Evolutionary conservation across 2,113 vertebrate species (phyloP), one percentile per base, ranked within the genome.

Genomic region (Budorcas taxicolor): DNA sequence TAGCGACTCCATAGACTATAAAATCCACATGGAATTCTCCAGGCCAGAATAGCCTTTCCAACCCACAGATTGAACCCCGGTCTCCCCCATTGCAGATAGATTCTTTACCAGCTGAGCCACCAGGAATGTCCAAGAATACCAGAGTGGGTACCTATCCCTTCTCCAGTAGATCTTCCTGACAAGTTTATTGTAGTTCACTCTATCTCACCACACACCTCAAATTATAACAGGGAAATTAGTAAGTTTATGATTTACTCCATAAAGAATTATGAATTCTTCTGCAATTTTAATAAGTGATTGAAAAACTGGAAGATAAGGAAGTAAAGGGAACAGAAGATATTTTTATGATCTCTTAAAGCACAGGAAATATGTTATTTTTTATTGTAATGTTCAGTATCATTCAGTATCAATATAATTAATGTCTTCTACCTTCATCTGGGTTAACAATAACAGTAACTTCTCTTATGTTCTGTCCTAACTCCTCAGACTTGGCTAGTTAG

Each of bases 11-110:
- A 40, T 13, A 23, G 10, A 40, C 21, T 40, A 13, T 74, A 74
- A 21, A 25, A 40, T 74, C 19, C n/a, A 74, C 36, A 13, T 13
- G 67, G 36, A 13, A 74, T 40, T 74, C 19, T 74, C 67, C 36
- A 74, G 36, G n/a, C 67, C 67, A 74, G 5, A 74, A 74, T 40
- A 74, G n/a, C 19, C 36, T 40, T 74, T 23, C 36, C 36, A 74
- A 74, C n/a, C 19, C n/a, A 40, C 0, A 0, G n/a, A 40, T 23
- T 5, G 5, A 40, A 71, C 67, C n/a, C n/a, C 1, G 0, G 67
- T 40, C n/a, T 71, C 10, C 19, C n/a, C 10, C 19, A 71, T 0
- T 71, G 67, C 67, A 40, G 10, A 40, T 11, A 71, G 19, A 40
- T 40, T 74, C 36, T 74, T 40, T 74, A 23, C 21, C n/a, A 25